Evolutionary conservation across 2,113 vertebrate species (phyloP), one percentile per base, ranked within the genome.

Genomic region (Ranitomeya variabilis): DNA sequence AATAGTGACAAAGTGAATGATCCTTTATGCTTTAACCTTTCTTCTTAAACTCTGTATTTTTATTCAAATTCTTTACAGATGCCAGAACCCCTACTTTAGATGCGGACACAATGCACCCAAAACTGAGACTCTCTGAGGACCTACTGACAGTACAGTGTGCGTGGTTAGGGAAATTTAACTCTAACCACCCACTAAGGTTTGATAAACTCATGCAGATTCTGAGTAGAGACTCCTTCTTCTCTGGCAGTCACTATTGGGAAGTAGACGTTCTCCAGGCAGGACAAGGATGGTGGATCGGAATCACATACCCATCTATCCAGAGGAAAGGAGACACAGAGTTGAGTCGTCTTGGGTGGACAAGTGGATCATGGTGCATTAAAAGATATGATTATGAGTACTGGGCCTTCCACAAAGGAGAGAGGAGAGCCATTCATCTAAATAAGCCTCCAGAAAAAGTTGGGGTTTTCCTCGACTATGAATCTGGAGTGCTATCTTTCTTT

Each of bases 161-260:
- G 0, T 92, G 93, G 87, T 79, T 94, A 11, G 90, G 90, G 23
- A 26, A 90, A 31, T 90, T 94, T 57, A 94, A 94, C 0, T 87
- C 90, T 0, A 21, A 80, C 6, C 59, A 89, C 0, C 90, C 93
- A 6, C 86, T 89, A 66, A 92, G 93, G 54, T 96, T 95, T 4
- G 83, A 94, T 91, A 90, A 89, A n/a, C 90, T 95, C 59, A 92
- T 93, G 92, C 95, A 96, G 81, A 93, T 94, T 57, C 86, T 96
- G 90, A 91, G 92, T 67, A 93, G 93, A 45, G 94, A 96, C 0
- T 90, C 91, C 45, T 95, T 93, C 86, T 89, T 92, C 0, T 93
- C 94, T 0, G 95, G 95, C 19, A 95, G 93, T 90, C 94, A 95
- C 90, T 96, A 95, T 86, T 96, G 94, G 94, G 95, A 96, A 84